Base-by-base conservation (phyloP, 2,888 invertebrate species). In the Andrena praecox region DNA sequence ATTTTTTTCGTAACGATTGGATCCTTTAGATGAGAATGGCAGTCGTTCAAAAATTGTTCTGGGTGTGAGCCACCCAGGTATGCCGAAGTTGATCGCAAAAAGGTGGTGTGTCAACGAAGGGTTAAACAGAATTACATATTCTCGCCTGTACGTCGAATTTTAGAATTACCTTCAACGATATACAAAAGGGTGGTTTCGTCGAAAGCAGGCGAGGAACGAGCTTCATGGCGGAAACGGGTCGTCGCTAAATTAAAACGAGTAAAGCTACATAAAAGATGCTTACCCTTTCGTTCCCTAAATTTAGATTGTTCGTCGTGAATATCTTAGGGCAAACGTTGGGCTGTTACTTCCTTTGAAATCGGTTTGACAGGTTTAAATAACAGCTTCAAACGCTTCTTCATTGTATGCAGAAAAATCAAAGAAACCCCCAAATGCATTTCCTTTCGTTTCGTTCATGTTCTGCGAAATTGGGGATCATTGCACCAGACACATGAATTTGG, bases 311-410 rank as follows among this genome's bases (percentile, higher is more conserved):
- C 82, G 54, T 74, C 74, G 75, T 76, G 75, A 78, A 75, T 79
- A 78, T 74, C 69, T 76, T 27, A 31, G 24, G 75, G 10, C 71
- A 69, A 78, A 73, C 72, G 56, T 59, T 70, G 35, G 62, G 52
- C 60, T n/a, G 73, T 77, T 82, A 63, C 60, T 70, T 67, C 67
- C 56, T 71, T 42, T 29, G 68, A 59, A 35, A 64, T 35, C 71
- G 50, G 72, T 83, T 84, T 79, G 84, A 83, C 84, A 83, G 83
- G 60, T 82, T 78, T 69, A 42, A 82, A 78, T 74, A 77, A 80
- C 70, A 62, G 27, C 24, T n/a, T 56, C 60, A 56, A 83, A 76
- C 70, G 67, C 72, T 83, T 79, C 79, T 62, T 82, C 79, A 67
- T 84, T 75, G 68, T 76, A 33, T 12, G 33, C 10, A 50, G 20